Conservation (phyloP, 2,113 vertebrate genomes). For the Erythrocercus mccallii region DNA sequence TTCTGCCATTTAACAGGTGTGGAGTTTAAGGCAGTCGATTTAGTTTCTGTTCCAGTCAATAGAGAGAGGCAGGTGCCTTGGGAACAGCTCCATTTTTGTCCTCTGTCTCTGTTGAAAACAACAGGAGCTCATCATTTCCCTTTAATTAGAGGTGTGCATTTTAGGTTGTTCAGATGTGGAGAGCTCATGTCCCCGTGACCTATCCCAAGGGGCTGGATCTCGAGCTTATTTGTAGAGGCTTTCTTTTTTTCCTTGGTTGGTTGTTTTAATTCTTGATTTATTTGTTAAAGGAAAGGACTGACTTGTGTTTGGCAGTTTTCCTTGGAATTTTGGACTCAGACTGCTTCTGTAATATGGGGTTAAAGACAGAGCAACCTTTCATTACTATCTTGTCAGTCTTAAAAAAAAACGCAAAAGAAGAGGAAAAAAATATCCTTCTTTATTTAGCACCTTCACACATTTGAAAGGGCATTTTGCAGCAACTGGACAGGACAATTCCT, state of each 20-base stretch:
- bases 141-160: neutral
- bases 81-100: neutral
- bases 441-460: neutral
- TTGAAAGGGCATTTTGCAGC: neutral
- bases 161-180: neutral
- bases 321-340: neutral
- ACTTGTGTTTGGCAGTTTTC: neutral
- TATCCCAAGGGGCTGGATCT: neutral
- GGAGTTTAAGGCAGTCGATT: neutral
- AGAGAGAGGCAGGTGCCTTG: neutral
- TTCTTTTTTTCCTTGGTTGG: neutral
- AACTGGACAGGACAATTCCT: neutral
- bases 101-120: neutral
- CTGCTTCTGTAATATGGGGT: neutral
- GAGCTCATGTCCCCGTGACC: neutral
- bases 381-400: neutral
- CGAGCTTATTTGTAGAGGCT: neutral
- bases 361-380: neutral
- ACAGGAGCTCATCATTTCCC: neutral
- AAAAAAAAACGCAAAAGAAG: neutral
- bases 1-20: neutral
- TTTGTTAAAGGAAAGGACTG: neutral
- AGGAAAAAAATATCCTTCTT: fast-evolving
- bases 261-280: neutral
- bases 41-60: neutral